Base-by-base conservation (phyloP, 2,113 vertebrate species). In the Nothocercus julius region DNA sequence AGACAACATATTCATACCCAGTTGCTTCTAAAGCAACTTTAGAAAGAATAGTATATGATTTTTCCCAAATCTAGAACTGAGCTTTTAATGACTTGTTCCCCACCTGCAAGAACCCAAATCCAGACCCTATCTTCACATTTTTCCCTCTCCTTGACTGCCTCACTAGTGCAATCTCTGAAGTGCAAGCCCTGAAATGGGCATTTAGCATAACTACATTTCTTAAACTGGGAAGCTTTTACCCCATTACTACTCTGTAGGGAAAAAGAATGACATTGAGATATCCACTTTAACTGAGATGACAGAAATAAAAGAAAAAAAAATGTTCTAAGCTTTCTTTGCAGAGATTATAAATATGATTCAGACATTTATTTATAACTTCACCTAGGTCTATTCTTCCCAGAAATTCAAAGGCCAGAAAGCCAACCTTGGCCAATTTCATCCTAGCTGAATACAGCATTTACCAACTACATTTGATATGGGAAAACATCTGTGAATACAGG, bases 61-160 rank as follows among this genome's bases (percentile, higher is more conserved):
- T 92, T 30, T 90, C 94, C 93, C 58, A 94, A 79, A 84, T 95
- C 34, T 92, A 78, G 83, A 97, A 87, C 63, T 42, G 74, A 93
- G 86, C 69, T 86, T 94, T 97, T 89, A 90, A 64, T 30, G 69
- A 66, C 47, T 88, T 85, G 24, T 21, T 93, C 84, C 30, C 51
- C 53, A 86, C 44, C 61, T 76, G 62, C 47, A 96, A 82, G 45
- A 28, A 67, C 61, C 34, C 89, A 93, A 94, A 85, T 87, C 67
- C 67, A 92, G 92, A 67, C 67, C 59, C 51, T 93, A 34, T 32
- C 94, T 61, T 67, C n/a, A 67, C 5, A 0, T 78, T 96, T 94
- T 95, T 53, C 34, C 21, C 87, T 89, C 81, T 76, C 54, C 38
- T 47, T n/a, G n/a, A 9, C 61, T 66, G 64, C 63, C 32, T 87